Evolutionary conservation across 2,888 invertebrate genomes (phyloP).

Genomic region (Trichogramma evanescens): DNA sequence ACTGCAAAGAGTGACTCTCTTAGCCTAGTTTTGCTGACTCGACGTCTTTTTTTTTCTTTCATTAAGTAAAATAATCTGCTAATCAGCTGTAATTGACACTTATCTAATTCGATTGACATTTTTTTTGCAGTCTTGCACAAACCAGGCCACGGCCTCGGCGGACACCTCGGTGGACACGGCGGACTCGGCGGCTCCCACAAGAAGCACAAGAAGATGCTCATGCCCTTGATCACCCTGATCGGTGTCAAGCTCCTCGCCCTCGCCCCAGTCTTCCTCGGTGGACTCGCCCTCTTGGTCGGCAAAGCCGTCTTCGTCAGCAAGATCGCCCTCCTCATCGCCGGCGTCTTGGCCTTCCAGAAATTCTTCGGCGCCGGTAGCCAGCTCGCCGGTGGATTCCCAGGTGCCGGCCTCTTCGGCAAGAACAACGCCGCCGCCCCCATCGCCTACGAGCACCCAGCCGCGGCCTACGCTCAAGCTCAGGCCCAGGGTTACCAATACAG

Average conservation of each 20-base stretch:
- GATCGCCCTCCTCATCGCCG: constrained; percentile 67
- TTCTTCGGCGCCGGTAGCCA: constrained; percentile 54
- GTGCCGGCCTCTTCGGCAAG: constrained; percentile 36
- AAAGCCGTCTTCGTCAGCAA: constrained; percentile 75
- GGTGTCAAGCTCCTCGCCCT: constrained; percentile 68
- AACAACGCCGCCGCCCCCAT: constrained; percentile 21
- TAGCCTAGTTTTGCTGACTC: too few relatives aligned
- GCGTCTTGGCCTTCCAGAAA: constrained; percentile 64
- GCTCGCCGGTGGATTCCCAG: constrained; percentile 24
- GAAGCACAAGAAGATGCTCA: constrained; percentile 63
- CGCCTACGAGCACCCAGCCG: constrained; percentile 32
- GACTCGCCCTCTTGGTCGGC: constrained; percentile 63
- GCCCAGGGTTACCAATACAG: constrained; percentile 39
- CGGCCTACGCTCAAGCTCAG: constrained; percentile 38
- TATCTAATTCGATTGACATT: too few relatives aligned
- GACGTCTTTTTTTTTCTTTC: too few relatives aligned
- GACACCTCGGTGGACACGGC: too few relatives aligned
- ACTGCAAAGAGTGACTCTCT: too few relatives aligned
- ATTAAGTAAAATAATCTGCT: too few relatives aligned
- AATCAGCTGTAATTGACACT: too few relatives aligned
- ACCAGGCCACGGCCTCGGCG: too few relatives aligned
- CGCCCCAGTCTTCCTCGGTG: constrained; percentile 64
- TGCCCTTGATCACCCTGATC: constrained; percentile 61
- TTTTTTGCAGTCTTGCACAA: too few relatives aligned
- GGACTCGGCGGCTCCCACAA: constrained; percentile 33